phyloP scores from a whole-genome alignment of 2,888 invertebrate genomes.

The Temnothorax ravouxi region DNA sequence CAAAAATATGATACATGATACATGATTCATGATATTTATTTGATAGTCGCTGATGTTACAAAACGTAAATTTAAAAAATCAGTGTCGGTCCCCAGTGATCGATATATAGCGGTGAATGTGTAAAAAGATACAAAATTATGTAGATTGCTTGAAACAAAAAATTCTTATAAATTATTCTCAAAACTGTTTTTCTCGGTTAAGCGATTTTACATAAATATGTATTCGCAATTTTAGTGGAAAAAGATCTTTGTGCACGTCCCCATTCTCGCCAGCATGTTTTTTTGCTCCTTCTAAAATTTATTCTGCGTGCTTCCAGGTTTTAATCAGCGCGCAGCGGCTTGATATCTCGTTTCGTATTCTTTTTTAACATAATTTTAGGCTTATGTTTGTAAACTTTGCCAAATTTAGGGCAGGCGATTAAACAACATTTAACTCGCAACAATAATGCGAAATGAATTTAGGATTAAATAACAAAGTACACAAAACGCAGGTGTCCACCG shows the following conservation, averaged over 20 bases:
- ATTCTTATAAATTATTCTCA: background rate
- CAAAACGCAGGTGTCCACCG: constrained; percentile 40
- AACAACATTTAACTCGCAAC: constrained; percentile 23
- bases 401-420: constrained; percentile 11
- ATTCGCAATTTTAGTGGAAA: background rate
- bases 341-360: background rate
- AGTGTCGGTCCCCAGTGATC: too few relatives aligned
- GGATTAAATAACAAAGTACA: constrained; percentile 49
- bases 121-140: background rate
- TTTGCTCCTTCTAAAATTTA: background rate
- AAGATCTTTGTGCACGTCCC: background rate
- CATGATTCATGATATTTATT: too few relatives aligned
- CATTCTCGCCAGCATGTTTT: background rate
- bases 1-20: too few relatives aligned
- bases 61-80: too few relatives aligned
- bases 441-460: constrained; percentile 32
- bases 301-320: background rate
- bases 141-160: background rate
- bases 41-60: too few relatives aligned
- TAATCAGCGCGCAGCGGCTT: background rate
- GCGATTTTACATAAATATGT: background rate
- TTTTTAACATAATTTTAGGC: constrained; percentile 2
- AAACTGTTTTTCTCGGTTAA: background rate
- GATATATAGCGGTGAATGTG: too few relatives aligned
- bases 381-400: background rate